These are phyloP conservation scores for Theretra japonica DNA, from an alignment of 2,888 invertebrate species.

Conservation along the genomic window DNA sequence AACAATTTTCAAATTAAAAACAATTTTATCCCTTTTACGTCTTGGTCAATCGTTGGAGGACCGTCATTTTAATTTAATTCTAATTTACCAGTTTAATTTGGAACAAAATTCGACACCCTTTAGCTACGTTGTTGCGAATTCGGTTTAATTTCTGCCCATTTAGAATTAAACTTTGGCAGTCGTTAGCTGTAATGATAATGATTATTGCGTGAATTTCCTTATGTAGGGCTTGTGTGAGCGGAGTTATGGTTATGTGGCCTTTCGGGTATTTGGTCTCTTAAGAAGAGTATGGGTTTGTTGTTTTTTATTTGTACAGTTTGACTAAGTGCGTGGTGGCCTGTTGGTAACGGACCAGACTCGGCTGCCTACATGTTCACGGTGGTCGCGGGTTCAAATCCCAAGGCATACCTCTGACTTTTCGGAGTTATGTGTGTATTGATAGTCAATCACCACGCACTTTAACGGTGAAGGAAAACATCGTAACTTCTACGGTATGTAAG, in stretches of 20 bases:
- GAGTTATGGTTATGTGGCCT: neutral
- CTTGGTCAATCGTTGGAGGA: too few relatives aligned
- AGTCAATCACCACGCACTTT: too few relatives aligned
- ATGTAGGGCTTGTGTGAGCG: neutral
- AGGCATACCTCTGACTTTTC: too few relatives aligned
- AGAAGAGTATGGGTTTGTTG: neutral
- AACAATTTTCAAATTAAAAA: neutral
- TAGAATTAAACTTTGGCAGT: constrained; percentile 18
- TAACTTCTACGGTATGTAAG: too few relatives aligned
- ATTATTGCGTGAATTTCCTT: constrained; percentile 7
- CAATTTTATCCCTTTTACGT: neutral
- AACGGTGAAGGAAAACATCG: too few relatives aligned
- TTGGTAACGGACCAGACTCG: too few relatives aligned
- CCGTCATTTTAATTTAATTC: too few relatives aligned
- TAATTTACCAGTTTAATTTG: neutral
- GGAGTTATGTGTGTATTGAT: too few relatives aligned
- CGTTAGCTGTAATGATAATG: constrained; percentile 19
- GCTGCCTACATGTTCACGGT: too few relatives aligned
- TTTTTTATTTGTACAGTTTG: neutral
- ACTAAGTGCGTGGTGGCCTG: too few relatives aligned
- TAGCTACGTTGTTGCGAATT: neutral
- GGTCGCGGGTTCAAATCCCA: too few relatives aligned
- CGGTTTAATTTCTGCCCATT: constrained; percentile 3
- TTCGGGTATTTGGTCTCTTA: neutral
- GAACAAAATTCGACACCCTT: neutral